Conservation (phyloP, 2,113 vertebrate species). For the Ciconia maguari region DNA sequence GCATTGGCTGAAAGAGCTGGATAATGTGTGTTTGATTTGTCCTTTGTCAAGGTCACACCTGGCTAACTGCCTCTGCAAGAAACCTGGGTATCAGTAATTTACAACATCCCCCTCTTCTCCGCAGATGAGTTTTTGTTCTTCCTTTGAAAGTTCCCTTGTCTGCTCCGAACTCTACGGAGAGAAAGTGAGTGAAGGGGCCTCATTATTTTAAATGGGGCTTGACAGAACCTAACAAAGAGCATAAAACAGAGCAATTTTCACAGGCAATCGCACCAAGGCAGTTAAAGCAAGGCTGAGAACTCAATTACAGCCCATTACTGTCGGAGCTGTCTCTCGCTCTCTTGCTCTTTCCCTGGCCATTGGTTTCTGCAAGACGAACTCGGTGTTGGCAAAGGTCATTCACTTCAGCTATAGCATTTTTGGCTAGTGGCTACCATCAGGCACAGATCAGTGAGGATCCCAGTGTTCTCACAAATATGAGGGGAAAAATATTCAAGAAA, state of each 20-base stretch:
- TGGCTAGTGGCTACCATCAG: not conserved
- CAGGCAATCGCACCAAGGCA: slow-evolving; percentile 65
- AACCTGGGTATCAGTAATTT: slow-evolving; percentile 37
- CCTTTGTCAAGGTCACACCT: slow-evolving; percentile 17
- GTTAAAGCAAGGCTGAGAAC: slow-evolving; percentile 72
- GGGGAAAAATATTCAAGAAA: not conserved
- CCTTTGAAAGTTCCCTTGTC: slow-evolving; percentile 34
- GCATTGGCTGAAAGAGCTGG: not conserved
- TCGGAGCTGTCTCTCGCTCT: not conserved
- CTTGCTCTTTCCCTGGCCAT: slow-evolving; percentile 27
- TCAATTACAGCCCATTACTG: slow-evolving; percentile 74
- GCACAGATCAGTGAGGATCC: not conserved
- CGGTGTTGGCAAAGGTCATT: slow-evolving; percentile 9
- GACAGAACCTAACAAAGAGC: slow-evolving; percentile 68
- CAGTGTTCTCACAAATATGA: not conserved
- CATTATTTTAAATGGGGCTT: slow-evolving; percentile 76
- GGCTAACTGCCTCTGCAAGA: not conserved
- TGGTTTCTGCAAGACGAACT: not conserved
- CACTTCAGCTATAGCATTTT: not conserved
- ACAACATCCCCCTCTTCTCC: not conserved
- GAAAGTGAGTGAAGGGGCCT: slow-evolving; percentile 65
- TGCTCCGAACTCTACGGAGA: not conserved
- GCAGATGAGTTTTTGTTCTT: not conserved
- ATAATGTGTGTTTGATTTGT: slow-evolving; percentile 20
- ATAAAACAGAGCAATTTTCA: slow-evolving; percentile 75